Evolutionary conservation across 2,113 vertebrate species (phyloP), one percentile per base, ranked within the genome.

Genomic region (Indicator indicator): DNA sequence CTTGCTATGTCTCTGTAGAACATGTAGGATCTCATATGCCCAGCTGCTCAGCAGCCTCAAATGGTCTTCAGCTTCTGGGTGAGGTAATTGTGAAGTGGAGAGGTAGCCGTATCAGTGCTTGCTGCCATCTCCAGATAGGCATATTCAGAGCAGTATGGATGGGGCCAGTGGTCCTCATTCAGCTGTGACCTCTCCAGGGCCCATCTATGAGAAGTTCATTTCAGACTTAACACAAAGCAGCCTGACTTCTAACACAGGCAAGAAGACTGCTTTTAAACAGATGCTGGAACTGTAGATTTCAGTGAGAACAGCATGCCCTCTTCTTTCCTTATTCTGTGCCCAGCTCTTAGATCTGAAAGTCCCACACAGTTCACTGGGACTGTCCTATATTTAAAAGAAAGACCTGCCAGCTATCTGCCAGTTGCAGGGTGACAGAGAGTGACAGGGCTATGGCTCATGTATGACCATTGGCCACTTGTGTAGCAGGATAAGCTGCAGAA

Each of bases 151-250:
- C 42, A 76, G 42, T 3, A 1, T 56, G 50, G 28, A 64, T 33
- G 13, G 3, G 1, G 26, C 27, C 23, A n/a, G 42, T 26, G 0
- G 0, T 55, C 33, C n/a, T 69, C 20, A 86, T 12, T 11, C 73
- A 73, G 69, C 36, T 58, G 40, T 6, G 4, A 36, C 28, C 0
- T 0, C 26, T 74, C 69, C 52, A 59, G 60, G 36, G 27, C 60
- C 13, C 0, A 0, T 46, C 17, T 21, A 11, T 23, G 32, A 80
- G 67, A 59, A 64, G n/a, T 30, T 67, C 42, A 36, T 10, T 4
- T 0, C 27, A 55, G 56, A 24, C 23, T 58, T 27, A 26, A 26
- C 33, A 26, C 16, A 1, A 1, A 77, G 42, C 30, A 81, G 27
- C 30, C 26, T 0, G 1, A 28, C 27, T 78, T 20, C 27, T 36